A percentile compares a stretch with the other conserved stretches of the same genome.
Evolutionary conservation across 2,797 vertebrate genomes (phyloP).

Genomic region (Delichon dasypus): DNA sequence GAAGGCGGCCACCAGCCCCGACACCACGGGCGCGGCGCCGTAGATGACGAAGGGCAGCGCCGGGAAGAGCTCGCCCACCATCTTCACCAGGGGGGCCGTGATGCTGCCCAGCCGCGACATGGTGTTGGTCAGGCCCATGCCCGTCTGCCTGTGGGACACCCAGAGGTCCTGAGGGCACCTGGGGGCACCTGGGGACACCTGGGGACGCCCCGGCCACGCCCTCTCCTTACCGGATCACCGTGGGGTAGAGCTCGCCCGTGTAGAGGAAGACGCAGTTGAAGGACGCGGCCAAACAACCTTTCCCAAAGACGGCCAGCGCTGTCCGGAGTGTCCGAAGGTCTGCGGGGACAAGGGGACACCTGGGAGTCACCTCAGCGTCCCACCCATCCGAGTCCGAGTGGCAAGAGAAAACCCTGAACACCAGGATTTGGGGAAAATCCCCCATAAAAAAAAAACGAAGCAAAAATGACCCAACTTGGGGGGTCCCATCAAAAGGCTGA

Average conservation of each 20-base stretch:
- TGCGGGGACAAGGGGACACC: conserved; percentile 15
- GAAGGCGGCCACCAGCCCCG: conserved; percentile 70
- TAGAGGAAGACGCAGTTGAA: conserved; percentile 90
- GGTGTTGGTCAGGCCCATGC: conserved; percentile 75
- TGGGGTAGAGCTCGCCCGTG: conserved; percentile 89
- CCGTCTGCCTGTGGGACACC: background rate
- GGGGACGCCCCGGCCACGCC: background rate
- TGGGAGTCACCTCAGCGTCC: background rate
- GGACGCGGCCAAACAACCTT: conserved; percentile 88
- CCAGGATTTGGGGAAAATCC: background rate
- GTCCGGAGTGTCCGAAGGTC: conserved; percentile 81
- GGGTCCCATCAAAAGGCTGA: fast-evolving
- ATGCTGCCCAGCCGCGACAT: conserved; percentile 83
- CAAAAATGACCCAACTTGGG: fast-evolving
- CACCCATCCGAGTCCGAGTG: fast-evolving
- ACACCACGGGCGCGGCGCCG: conserved; percentile 70
- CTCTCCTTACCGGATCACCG: conserved; percentile 43
- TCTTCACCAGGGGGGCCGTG: conserved; percentile 78
- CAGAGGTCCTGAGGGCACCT: background rate
- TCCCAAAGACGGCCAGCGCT: conserved; percentile 86
- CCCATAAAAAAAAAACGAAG: background rate
- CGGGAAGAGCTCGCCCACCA: conserved; percentile 77
- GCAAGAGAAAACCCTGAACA: background rate
- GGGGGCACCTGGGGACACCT: background rate
- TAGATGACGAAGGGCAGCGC: conserved; percentile 81